Evolutionary conservation across 2,113 vertebrate species (phyloP), one percentile per base, ranked within the genome.

Genomic region (Polyodon spathula): DNA sequence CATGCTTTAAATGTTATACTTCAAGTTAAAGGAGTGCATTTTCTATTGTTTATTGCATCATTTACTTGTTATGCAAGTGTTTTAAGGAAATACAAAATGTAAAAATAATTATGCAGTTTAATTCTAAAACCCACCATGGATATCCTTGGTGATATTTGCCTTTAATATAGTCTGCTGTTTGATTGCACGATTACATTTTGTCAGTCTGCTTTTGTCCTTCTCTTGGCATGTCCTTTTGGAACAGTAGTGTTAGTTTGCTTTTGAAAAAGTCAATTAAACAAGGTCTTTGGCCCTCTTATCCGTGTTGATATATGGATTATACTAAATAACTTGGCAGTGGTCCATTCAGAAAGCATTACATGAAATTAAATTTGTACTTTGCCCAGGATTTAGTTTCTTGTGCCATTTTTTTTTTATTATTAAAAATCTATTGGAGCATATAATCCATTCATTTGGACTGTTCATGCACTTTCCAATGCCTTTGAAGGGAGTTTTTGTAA

Each of bases 261-360:
- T 67, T 53, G 38, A 54, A 60, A 78, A 75, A 76, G 71, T 77
- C 68, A 72, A 66, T 72, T 67, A 72, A 67, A 66, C 39, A 56
- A 37, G 54, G 65, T 58, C 54, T 27, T 63, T 56, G 43, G 43
- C 37, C 55, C 54, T 42, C 54, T 62, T 67, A 72, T 81, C 71
- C 73, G 2, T 79, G 74, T 80, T 81, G 74, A 80, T 81, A 74
- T 72, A 72, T 74, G 77, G 79, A 82, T 84, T 79, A 81, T 43
- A 71, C 60, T 64, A 66, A 73, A 78, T 69, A 42, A 72, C 68
- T 76, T 78, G 70, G 79, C 74, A 51, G 53, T 27, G 37, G 64
- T 79, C 71, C 68, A 74, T 79, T 78, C 63, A 72, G 62, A 68
- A 69, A 67, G 69, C 70, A 61, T 84, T 81, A 73, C 60, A 68